Conservation (phyloP, 2,113 vertebrate genomes). For the Gracilinanus agilis region DNA sequence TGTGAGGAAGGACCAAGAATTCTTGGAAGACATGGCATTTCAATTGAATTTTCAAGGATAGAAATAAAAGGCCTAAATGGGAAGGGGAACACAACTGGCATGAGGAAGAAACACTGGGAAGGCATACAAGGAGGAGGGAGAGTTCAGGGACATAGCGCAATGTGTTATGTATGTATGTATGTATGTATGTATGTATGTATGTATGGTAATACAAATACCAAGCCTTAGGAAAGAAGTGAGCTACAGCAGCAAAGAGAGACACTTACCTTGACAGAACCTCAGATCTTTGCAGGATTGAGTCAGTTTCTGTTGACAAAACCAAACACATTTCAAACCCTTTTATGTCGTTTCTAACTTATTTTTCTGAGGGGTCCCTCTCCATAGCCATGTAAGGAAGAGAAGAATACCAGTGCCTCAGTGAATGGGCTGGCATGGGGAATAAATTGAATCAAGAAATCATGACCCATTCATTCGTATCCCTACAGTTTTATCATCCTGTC, state of each 20-base stretch:
- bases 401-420: not conserved
- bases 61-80: not conserved
- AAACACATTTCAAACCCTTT: not conserved
- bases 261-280: not conserved
- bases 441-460: no score
- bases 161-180: no score
- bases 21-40: no score
- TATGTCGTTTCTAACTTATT: constrained; percentile 9
- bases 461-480: not conserved
- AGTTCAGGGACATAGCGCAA: not conserved
- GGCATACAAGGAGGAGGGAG: not conserved
- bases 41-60: no score
- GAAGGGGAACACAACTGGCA: not conserved
- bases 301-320: not conserved
- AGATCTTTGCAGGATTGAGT: not conserved
- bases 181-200: no score
- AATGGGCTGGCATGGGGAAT: accelerated
- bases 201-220: no score
- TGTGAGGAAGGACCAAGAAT: not conserved
- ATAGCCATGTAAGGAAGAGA: not conserved
- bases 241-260: not conserved
- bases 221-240: not conserved
- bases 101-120: not conserved
- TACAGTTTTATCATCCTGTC: not conserved
- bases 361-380: not conserved